Evolutionary conservation across 2,797 vertebrate species (phyloP).

Genomic region (Sebastolobus altivelis): DNA sequence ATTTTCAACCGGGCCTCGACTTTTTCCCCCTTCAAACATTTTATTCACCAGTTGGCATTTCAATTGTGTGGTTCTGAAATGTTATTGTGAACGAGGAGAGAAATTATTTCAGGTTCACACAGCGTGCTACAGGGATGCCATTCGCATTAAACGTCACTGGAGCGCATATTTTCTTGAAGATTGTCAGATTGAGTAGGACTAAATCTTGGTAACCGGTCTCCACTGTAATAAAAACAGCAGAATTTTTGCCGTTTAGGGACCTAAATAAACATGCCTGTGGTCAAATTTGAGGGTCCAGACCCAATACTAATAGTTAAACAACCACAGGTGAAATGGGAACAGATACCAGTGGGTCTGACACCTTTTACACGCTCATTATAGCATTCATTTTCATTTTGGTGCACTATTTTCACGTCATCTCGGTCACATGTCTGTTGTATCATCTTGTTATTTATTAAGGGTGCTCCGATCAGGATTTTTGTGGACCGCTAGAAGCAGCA

Average conservation of each 20-base stretch:
- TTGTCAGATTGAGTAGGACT: constrained; percentile 13
- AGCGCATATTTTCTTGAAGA: constrained; percentile 18
- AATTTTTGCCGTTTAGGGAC: constrained; percentile 34
- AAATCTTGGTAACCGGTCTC: constrained; percentile 15
- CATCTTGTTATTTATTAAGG: background rate
- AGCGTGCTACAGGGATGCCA: constrained; percentile 28
- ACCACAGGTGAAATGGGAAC: constrained; percentile 13
- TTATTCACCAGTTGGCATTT: constrained; percentile 71
- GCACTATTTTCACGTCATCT: background rate
- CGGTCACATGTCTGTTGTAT: background rate
- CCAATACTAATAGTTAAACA: constrained; percentile 15
- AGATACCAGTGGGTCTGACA: background rate
- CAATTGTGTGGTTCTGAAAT: constrained; percentile 62
- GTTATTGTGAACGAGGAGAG: constrained; percentile 55
- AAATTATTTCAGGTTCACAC: constrained; percentile 50
- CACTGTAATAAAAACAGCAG: constrained; percentile 28
- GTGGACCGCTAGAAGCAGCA: background rate
- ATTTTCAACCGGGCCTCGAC: constrained; percentile 58
- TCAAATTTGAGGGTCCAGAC: constrained; percentile 12
- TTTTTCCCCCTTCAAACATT: constrained; percentile 61
- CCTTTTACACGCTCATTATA: background rate
- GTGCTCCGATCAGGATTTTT: background rate
- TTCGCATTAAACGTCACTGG: constrained; percentile 34
- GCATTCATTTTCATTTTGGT: constrained; percentile 20
- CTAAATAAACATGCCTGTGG: constrained; percentile 23